Conservation (phyloP, 2,797 vertebrate genomes). For the Myotis findleyi region DNA sequence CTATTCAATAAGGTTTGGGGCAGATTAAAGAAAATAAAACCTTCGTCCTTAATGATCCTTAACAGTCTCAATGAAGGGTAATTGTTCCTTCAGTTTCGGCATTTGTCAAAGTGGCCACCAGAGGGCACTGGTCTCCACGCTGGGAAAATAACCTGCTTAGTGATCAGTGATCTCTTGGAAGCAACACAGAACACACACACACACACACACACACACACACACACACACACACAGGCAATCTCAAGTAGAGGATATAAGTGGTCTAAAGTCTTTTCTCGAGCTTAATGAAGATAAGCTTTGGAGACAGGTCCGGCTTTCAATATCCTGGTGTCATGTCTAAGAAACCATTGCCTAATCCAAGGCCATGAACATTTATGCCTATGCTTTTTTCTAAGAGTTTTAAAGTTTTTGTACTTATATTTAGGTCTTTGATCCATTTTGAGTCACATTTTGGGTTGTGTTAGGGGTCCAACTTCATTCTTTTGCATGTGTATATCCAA, state of each 20-base stretch:
- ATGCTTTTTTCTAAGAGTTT: background rate
- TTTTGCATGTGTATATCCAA: background rate
- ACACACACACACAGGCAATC: background rate
- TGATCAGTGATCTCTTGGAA: background rate
- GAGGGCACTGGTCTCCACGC: constrained; percentile 54
- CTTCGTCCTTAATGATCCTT: background rate
- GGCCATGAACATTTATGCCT: no score
- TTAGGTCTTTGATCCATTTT: background rate
- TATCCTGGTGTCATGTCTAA: background rate
- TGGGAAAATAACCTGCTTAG: background rate
- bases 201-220: background rate
- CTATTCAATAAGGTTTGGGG: background rate
- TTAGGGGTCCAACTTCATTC: background rate
- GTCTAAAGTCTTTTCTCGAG: background rate
- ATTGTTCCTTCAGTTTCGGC: background rate
- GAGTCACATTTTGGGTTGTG: background rate
- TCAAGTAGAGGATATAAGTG: no score
- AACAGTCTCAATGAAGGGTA: background rate
- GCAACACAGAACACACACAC: background rate
- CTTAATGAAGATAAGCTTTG: background rate
- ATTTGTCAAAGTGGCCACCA: constrained; percentile 56
- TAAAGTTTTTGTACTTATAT: background rate
- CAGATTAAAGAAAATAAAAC: background rate
- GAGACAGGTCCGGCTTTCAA: background rate
- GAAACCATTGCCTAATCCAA: background rate